Percentiles rank a stretch among this genome's conserved stretches.
phyloP scores from a whole-genome alignment of 2,113 vertebrate genomes.

The Callipepla californica region DNA sequence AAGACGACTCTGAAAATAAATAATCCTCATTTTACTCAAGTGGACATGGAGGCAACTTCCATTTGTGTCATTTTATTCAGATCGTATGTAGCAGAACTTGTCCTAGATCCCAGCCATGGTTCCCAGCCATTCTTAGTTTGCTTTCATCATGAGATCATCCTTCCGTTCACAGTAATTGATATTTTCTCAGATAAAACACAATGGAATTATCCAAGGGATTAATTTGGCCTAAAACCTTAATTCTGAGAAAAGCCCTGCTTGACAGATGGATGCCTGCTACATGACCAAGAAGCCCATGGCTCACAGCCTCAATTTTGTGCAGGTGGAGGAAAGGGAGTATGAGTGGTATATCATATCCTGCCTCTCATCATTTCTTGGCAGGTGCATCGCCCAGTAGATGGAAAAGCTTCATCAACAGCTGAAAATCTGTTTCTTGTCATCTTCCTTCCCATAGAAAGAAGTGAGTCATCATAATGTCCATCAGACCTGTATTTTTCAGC shows the following conservation, averaged over 20 bases:
- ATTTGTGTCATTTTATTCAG: not conserved
- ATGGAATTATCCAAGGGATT: conserved; percentile 50
- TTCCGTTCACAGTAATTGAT: conserved; percentile 34
- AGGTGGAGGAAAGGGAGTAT: conserved; percentile 57
- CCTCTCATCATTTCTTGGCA: conserved; percentile 77
- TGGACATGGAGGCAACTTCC: not conserved
- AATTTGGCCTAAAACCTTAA: conserved; percentile 38
- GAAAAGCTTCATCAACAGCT: conserved; percentile 73
- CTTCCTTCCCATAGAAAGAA: conserved; percentile 71
- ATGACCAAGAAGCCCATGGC: conserved; percentile 34
- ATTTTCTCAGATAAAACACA: conserved; percentile 52
- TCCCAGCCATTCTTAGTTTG: not conserved
- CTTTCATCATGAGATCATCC: conserved; percentile 61
- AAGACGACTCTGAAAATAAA: not conserved
- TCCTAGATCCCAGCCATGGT: not conserved
- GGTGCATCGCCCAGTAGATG: conserved; percentile 66
- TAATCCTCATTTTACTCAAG: not conserved
- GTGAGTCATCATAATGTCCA: conserved; percentile 63
- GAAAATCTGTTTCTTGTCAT: conserved; percentile 83
- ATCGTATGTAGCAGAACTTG: not conserved
- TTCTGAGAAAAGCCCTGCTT: conserved; percentile 32
- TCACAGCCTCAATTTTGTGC: conserved; percentile 46
- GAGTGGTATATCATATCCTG: conserved; percentile 71
- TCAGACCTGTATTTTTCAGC: conserved; percentile 59
- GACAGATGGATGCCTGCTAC: conserved; percentile 45